Conservation (phyloP, 2,113 vertebrate genomes). For the Geococcyx californianus region DNA sequence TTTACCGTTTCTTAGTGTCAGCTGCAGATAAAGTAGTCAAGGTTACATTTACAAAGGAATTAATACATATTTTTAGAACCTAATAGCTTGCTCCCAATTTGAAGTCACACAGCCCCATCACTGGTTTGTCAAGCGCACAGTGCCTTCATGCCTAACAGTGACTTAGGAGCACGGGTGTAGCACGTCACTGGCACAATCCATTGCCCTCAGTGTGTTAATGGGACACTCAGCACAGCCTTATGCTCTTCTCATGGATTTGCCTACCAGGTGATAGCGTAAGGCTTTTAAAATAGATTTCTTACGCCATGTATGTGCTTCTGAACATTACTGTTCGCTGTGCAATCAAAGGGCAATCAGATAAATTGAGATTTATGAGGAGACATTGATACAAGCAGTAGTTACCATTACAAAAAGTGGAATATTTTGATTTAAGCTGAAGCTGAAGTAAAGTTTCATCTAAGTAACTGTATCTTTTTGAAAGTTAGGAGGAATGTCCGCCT, state of each 20-base stretch:
- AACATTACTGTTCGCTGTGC: neutral
- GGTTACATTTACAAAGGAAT: neutral
- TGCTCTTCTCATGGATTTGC: accelerated
- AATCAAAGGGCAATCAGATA: neutral
- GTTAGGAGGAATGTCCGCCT: too few relatives aligned
- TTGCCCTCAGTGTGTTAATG: accelerated
- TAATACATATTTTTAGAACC: neutral
- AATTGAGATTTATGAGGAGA: accelerated
- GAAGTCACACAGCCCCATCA: neutral
- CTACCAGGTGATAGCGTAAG: accelerated
- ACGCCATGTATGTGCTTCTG: neutral
- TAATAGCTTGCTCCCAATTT: neutral
- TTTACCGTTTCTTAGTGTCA: neutral
- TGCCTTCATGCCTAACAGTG: too few relatives aligned
- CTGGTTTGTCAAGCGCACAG: too few relatives aligned
- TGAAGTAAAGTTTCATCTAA: too few relatives aligned
- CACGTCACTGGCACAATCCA: accelerated
- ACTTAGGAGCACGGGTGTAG: accelerated
- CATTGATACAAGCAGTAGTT: too few relatives aligned
- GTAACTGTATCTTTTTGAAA: too few relatives aligned
- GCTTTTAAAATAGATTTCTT: neutral
- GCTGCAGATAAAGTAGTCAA: neutral
- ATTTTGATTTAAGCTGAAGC: too few relatives aligned
- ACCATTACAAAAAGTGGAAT: too few relatives aligned
- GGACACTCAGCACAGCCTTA: neutral